Evolutionary conservation across 2,888 invertebrate species (phyloP), one percentile per base, ranked within the genome.

Genomic region (Melieria picta): DNA sequence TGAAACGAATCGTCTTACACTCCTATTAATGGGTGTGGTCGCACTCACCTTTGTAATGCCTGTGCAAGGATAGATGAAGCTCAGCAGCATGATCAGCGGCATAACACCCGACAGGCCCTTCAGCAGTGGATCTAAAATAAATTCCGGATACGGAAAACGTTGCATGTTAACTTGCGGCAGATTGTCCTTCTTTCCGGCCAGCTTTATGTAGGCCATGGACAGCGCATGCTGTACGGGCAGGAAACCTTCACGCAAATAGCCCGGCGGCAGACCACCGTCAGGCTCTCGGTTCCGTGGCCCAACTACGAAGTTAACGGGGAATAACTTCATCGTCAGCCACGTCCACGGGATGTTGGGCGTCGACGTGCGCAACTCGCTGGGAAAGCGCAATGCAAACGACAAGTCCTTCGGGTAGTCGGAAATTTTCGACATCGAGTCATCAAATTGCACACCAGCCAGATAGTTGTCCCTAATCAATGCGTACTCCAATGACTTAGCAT

Each of bases 31-130:
- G 30, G 30, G 30, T 30, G 30, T 30, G 1, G 30, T 30, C 30
- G 30, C 42, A 72, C 75, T 76, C 72, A 86, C 91, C 85, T 93
- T 92, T 1, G 93, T 91, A 50, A 93, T 93, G 80, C 93, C 94
- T 13, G 94, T 91, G 67, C 92, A 92, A 0, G 93, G 91, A 83
- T 95, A 94, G 68, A 93, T 91, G 81, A 94, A 96, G 81, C 94
- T 93, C 13, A 96, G 87, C 87, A 95, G 88, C 43, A 96, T 88
- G 63, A 96, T 91, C 76, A 94, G 87, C 0, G 95, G 93, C 71
- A 96, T 89, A 78, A 93, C 89, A 10, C 88, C 84, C 80, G 91
- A 89, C 57, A 95, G 83, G 0, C 91, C 90, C 50, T 90, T 87
- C 1, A 94, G 85, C 42, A 94, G 89, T 0, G 89, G 83, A 84